Conservation (phyloP, 2,113 vertebrate species). For the Regulus satrapa region DNA sequence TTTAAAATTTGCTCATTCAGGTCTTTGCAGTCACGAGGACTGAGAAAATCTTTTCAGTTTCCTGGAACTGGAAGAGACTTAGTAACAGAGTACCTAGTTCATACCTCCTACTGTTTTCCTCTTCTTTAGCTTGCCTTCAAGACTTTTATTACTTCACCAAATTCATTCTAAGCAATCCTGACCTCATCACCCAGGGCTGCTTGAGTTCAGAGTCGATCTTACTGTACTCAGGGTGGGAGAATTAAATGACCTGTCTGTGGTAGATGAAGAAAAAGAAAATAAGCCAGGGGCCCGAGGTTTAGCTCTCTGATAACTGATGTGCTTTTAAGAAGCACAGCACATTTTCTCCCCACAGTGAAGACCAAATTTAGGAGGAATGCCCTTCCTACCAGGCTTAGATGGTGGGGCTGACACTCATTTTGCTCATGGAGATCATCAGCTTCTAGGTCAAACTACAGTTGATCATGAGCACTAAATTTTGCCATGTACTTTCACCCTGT, state of each 20-base stretch:
- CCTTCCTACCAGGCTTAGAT: neutral
- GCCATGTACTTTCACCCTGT: neutral
- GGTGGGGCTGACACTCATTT: neutral
- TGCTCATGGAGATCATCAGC: neutral
- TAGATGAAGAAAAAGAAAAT: slow-evolving; percentile 20
- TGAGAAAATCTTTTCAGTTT: neutral
- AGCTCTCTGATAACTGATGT: neutral
- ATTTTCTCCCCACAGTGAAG: neutral
- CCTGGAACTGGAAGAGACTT: neutral
- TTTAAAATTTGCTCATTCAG: neutral
- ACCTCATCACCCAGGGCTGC: slow-evolving; percentile 47
- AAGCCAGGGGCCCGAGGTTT: neutral
- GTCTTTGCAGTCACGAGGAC: neutral
- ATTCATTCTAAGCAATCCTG: slow-evolving; percentile 37
- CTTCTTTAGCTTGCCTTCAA: slow-evolving; percentile 35
- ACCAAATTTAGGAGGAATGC: neutral
- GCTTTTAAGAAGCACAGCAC: neutral
- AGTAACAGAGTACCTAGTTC: neutral
- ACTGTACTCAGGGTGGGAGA: slow-evolving; percentile 18
- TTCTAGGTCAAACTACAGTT: neutral
- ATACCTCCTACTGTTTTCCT: slow-evolving; percentile 14
- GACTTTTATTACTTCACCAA: slow-evolving; percentile 51
- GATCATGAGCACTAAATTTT: neutral
- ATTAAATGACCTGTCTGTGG: slow-evolving; percentile 30
- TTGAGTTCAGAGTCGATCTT: neutral